Evolutionary conservation across 2,888 invertebrate genomes (phyloP), one percentile per base, ranked within the genome.

Genomic region (Synergus umbraculus): DNA sequence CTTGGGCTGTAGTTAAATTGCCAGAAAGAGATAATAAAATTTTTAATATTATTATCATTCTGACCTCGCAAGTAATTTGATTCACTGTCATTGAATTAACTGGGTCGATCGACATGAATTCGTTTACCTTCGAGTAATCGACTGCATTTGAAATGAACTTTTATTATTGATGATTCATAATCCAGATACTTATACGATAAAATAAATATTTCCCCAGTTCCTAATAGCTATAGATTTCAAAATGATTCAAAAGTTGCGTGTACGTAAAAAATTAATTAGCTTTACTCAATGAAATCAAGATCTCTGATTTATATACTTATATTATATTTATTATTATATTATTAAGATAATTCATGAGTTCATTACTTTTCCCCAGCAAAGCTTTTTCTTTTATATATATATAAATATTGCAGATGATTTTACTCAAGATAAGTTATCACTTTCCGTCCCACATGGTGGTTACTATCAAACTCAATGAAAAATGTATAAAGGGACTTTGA

Each of bases 31-130:
- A 29, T 29, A 29, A 29, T 29, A 29, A 29, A 29, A 29, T 37
- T 7, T 0, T 37, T 37, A 15, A 15, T 54, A 2, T n/a, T 54
- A 54, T 54, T n/a, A 8, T 54, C 2, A 54, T n/a, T 69, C 22
- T 69, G 67, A 46, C 46, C 13, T 29, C 18, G 13, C 5, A 29
- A 15, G 22, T 18, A 29, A 69, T 69, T 46, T 69, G 8, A 69
- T 69, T 69, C 12, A 54, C 8, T 54, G 69, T 69, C 29, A 69
- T 69, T 69, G 22, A 69, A 69, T 29, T 69, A 69, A 49, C 15
- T 22, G 15, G 67, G 67, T 29, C 46, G 15, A 15, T 46, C 22
- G 44, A 46, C 46, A 67, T 46, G 22, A 67, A 46, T 67, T 67
- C 29, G 12, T 46, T 46, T 46, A 46, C 67, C 67, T 44, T 46